Conservation (phyloP, 2,888 invertebrate species). For the Blastobasis adustella region DNA sequence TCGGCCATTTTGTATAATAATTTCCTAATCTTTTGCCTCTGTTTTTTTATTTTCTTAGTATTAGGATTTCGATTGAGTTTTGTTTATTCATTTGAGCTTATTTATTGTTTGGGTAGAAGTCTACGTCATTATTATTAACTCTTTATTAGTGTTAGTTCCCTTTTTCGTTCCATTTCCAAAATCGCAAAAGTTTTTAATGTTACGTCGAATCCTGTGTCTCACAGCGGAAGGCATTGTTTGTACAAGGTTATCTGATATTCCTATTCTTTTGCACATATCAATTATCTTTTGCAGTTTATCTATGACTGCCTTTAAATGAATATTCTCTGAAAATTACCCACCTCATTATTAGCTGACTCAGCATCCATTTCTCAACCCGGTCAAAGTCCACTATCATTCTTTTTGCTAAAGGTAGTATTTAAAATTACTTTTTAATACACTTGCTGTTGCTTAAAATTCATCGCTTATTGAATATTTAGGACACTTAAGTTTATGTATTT, state of each 20-base stretch:
- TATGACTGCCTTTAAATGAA: not conserved
- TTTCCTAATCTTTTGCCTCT: not conserved
- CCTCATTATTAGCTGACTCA: not conserved
- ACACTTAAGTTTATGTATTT: too few relatives aligned
- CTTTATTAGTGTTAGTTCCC: not conserved
- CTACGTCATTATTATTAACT: not conserved
- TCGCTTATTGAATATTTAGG: too few relatives aligned
- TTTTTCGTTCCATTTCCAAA: not conserved
- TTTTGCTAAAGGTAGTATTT: too few relatives aligned
- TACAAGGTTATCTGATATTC: not conserved
- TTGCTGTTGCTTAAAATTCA: too few relatives aligned
- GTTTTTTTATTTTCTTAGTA: not conserved
- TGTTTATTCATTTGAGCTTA: not conserved
- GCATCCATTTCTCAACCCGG: too few relatives aligned
- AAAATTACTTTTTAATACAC: too few relatives aligned
- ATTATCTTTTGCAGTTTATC: not conserved
- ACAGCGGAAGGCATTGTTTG: not conserved
- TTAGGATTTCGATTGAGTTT: not conserved
- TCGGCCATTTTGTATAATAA: not conserved
- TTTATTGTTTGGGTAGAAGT: not conserved
- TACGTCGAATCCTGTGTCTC: not conserved
- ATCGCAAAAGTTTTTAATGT: not conserved
- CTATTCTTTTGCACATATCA: not conserved
- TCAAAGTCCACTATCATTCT: too few relatives aligned
- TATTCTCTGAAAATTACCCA: not conserved